These are phyloP conservation scores for Drosophila tsacasi DNA, from an alignment of 1,140 invertebrate species.

Conservation along the genomic window DNA sequence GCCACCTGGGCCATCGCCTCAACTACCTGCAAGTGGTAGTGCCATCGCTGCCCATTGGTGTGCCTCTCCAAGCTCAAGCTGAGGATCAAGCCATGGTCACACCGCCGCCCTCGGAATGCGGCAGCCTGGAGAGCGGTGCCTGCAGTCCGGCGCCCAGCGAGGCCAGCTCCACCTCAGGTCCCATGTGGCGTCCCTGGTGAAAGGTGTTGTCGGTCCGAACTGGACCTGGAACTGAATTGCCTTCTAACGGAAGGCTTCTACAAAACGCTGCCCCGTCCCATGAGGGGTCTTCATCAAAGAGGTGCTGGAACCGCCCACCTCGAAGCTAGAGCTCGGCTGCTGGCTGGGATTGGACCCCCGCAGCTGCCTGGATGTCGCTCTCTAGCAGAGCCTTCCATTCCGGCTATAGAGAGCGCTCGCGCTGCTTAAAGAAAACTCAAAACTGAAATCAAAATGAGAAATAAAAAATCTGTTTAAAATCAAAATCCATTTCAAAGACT, in stretches of 20 bases:
- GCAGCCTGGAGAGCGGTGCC: slow-evolving; percentile 77
- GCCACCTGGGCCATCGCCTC: slow-evolving; percentile 92
- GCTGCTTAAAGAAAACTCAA: background rate
- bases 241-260: slow-evolving; percentile 53
- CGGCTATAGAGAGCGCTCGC: slow-evolving; percentile 29
- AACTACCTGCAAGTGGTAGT: slow-evolving; percentile 87
- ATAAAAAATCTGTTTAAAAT: background rate
- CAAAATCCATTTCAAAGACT: background rate
- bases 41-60: slow-evolving; percentile 71
- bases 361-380: slow-evolving; percentile 2
- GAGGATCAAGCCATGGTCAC: slow-evolving; percentile 68
- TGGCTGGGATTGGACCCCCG: background rate
- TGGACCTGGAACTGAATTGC: slow-evolving; percentile 26
- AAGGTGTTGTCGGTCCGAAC: background rate
- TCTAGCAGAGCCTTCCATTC: slow-evolving; percentile 27
- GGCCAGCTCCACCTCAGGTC: slow-evolving; percentile 56
- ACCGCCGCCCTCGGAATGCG: slow-evolving; percentile 82
- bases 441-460: slow-evolving; percentile 21
- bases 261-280: slow-evolving; percentile 5
- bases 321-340: slow-evolving; percentile 7
- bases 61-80: slow-evolving; percentile 39
- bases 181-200: slow-evolving; percentile 85
- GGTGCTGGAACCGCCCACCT: slow-evolving; percentile 24
- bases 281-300: slow-evolving; percentile 5
- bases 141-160: slow-evolving; percentile 83